Evolutionary conservation across 2,888 invertebrate species (phyloP), one percentile per base, ranked within the genome.

Genomic region (Drosophila gaucha): DNA sequence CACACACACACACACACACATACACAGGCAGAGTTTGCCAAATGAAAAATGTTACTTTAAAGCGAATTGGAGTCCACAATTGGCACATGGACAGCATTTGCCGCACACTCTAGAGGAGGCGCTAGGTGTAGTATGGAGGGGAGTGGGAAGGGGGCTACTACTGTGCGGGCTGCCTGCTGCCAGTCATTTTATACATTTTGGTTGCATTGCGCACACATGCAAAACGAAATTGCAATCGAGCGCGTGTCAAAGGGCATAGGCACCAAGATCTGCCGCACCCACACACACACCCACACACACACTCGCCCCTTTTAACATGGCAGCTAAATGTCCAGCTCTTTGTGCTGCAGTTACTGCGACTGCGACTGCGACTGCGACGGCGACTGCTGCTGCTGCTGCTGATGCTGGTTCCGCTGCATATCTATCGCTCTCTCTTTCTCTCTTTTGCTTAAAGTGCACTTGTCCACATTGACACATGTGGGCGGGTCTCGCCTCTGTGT

Each of bases 381-480:
- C 24, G 33, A 56, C 36, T 35, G 41, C 31, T 39, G 31, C 24
- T 52, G 58, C 60, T 38, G 50, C 58, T 46, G 47, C 38, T 55
- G 52, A 6, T 57, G 55, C 39, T 52, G 54, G n/a, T 51, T 35
- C 20, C 49, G 55, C 39, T 44, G 52, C 49, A 64, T 62, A 56
- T 47, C 64, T 9, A 16, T 8, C 12, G 8, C 30, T n/a, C 4
- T 9, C 8, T 3, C 20, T 5, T 10, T 18, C 20, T 12, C 38
- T 20, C 35, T 16, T 8, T 35, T 28, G 71, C 76, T 86, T 75
- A 64, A 76, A 86, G 80, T 88, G 73, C 86, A 84, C 78, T 88
- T 86, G 86, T 86, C 85, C 85, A 73, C 87, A 74, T 79, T 88
- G 89, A 88, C 87, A 80, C 65, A 72, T 84, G 80, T 78, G 85